These are phyloP conservation scores for Megaceryle torquata DNA, from an alignment of 2,113 vertebrate species.

Conservation along the genomic window DNA sequence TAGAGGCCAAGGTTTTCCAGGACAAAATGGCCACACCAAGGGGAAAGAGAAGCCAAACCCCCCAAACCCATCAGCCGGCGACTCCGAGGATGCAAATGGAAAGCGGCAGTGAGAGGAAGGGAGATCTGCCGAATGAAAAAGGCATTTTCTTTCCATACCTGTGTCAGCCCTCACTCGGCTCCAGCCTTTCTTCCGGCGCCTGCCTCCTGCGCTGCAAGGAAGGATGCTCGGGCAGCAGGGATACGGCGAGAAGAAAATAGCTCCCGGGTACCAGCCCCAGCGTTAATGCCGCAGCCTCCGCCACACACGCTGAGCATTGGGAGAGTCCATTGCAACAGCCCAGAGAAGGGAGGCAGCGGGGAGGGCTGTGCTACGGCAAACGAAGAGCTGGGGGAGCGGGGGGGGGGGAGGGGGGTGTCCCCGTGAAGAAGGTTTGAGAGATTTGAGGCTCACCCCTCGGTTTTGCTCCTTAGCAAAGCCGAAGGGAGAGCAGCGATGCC, in stretches of 20 bases:
- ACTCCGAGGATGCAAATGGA: neutral
- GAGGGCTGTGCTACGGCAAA: neutral
- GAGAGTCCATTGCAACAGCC: constrained; percentile 58
- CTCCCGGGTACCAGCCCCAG: constrained; percentile 14
- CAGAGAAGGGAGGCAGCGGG: neutral
- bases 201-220: neutral
- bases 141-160: neutral
- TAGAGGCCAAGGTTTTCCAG: constrained; percentile 19
- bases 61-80: neutral
- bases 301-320: constrained; percentile 33
- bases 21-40: constrained; percentile 70
- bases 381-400: neutral
- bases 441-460: neutral
- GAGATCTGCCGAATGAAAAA: neutral
- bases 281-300: constrained; percentile 31
- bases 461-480: no score
- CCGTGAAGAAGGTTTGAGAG: no score
- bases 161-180: neutral
- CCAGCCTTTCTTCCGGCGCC: neutral
- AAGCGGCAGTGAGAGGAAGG: neutral
- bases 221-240: constrained; percentile 5
- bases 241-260: neutral
- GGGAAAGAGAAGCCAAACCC: neutral
- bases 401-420: neutral
- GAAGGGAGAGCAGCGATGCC: neutral